These are phyloP conservation scores for Drosophila quasianomalipes DNA, from an alignment of 2,888 invertebrate species.

Conservation along the genomic window DNA sequence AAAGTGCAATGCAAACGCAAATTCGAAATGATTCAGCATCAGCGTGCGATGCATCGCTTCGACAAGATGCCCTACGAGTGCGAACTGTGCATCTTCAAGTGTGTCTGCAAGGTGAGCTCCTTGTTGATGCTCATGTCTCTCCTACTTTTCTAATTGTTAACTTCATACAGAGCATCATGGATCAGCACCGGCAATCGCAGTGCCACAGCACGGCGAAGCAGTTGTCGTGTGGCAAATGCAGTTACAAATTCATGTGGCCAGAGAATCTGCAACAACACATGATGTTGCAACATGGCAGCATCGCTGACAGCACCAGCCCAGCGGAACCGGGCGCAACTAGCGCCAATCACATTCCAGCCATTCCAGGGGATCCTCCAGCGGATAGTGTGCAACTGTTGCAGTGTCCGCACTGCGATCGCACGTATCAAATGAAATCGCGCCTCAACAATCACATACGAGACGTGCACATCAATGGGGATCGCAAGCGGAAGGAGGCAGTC, in stretches of 20 bases:
- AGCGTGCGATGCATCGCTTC: constrained; percentile 83
- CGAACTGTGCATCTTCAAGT: constrained; percentile 87
- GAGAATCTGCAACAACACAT: constrained; percentile 82
- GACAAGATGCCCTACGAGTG: constrained; percentile 87
- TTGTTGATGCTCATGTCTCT: not conserved
- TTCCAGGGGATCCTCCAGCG: constrained; percentile 8
- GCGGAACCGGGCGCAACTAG: not conserved
- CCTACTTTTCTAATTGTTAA: not conserved
- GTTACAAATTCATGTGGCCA: constrained; percentile 84
- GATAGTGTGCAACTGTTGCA: constrained; percentile 74
- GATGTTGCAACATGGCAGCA: constrained; percentile 70
- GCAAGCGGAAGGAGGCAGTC: constrained; percentile 78
- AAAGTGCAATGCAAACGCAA: constrained; percentile 79
- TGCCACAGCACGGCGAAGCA: constrained; percentile 81
- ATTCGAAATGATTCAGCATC: constrained; percentile 83
- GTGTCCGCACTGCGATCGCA: constrained; percentile 87
- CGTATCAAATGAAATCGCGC: constrained; percentile 75
- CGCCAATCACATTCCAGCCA: constrained; percentile 10
- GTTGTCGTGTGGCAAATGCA: constrained; percentile 77
- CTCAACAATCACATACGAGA: constrained; percentile 73
- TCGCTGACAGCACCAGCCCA: not conserved
- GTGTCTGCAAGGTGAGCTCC: constrained; percentile 84
- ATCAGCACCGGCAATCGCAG: constrained; percentile 86
- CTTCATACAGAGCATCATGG: constrained; percentile 85
- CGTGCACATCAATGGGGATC: constrained; percentile 70